Evolutionary conservation across 2,113 vertebrate genomes (phyloP).

Genomic region (Protobothrops mucrosquamatus): DNA sequence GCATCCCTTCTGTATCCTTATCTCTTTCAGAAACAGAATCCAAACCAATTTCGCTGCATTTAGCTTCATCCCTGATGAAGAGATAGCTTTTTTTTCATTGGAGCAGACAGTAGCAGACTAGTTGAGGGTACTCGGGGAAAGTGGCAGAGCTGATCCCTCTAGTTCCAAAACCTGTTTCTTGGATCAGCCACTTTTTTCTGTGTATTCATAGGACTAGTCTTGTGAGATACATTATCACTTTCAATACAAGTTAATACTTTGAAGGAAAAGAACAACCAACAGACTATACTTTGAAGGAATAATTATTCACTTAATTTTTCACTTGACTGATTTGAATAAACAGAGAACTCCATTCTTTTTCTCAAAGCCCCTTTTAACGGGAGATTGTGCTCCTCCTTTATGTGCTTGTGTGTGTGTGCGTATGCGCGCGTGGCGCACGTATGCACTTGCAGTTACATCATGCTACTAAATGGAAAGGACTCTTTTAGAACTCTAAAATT

Average conservation of each 20-base stretch:
- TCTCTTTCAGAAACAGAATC: neutral
- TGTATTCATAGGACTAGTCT: neutral
- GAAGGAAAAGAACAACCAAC: slow-evolving; percentile 6
- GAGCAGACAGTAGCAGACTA: neutral
- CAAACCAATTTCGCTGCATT: neutral
- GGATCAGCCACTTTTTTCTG: neutral
- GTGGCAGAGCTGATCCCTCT: too few species aligned
- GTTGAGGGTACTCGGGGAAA: neutral
- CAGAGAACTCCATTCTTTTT: neutral
- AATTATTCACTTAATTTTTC: neutral
- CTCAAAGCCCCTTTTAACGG: neutral
- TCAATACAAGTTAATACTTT: neutral
- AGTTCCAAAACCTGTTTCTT: neutral
- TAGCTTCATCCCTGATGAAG: neutral
- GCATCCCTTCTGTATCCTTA: neutral
- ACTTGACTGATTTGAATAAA: neutral
- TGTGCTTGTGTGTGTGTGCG: neutral
- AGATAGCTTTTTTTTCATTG: neutral
- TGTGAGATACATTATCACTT: neutral
- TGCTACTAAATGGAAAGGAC: neutral
- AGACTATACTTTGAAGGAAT: neutral
- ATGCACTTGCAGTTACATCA: neutral
- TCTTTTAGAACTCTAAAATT: neutral
- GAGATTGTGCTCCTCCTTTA: neutral
- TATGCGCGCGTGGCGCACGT: accelerated